Evolutionary conservation across 2,797 vertebrate species (phyloP).

Genomic region (Zenarchopterus dispar): DNA sequence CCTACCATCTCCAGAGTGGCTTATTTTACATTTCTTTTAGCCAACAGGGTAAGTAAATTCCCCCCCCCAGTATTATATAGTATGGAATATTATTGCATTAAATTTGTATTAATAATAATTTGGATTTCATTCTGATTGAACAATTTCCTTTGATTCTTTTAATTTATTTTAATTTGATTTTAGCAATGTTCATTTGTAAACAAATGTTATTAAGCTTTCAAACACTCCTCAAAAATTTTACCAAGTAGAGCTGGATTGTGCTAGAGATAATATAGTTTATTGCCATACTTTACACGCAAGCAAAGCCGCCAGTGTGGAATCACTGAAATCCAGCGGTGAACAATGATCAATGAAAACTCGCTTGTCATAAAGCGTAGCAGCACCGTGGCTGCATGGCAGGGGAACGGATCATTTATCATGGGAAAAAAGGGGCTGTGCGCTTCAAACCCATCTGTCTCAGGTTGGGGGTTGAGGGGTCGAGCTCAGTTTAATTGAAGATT

Average conservation of each 20-base stretch:
- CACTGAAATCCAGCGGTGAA: slow-evolving; percentile 40
- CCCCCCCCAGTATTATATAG: too few relatives aligned
- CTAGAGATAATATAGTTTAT: slow-evolving; percentile 2
- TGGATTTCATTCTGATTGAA: too few relatives aligned
- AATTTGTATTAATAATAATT: too few relatives aligned
- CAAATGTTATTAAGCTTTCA: too few relatives aligned
- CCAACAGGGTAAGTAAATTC: too few relatives aligned
- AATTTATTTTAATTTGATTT: too few relatives aligned
- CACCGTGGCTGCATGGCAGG: slow-evolving; percentile 44
- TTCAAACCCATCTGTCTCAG: slow-evolving; percentile 71
- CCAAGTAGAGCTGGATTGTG: not conserved
- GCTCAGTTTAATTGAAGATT: slow-evolving; percentile 85
- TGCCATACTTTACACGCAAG: slow-evolving; percentile 4
- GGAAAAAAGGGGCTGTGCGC: slow-evolving; percentile 53
- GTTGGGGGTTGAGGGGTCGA: slow-evolving; percentile 68
- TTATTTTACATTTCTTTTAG: not conserved
- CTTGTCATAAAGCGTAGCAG: slow-evolving; percentile 52
- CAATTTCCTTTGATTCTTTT: too few relatives aligned
- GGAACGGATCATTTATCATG: slow-evolving; percentile 71
- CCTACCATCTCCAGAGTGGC: not conserved
- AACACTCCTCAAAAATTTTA: too few relatives aligned
- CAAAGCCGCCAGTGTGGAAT: slow-evolving; percentile 38
- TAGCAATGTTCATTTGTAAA: too few relatives aligned
- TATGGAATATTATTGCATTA: too few relatives aligned
- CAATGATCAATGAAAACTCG: slow-evolving; percentile 41